These are phyloP conservation scores for Melanogrammus aeglefinus DNA, from an alignment of 2,797 vertebrate genomes.

Conservation along the genomic window DNA sequence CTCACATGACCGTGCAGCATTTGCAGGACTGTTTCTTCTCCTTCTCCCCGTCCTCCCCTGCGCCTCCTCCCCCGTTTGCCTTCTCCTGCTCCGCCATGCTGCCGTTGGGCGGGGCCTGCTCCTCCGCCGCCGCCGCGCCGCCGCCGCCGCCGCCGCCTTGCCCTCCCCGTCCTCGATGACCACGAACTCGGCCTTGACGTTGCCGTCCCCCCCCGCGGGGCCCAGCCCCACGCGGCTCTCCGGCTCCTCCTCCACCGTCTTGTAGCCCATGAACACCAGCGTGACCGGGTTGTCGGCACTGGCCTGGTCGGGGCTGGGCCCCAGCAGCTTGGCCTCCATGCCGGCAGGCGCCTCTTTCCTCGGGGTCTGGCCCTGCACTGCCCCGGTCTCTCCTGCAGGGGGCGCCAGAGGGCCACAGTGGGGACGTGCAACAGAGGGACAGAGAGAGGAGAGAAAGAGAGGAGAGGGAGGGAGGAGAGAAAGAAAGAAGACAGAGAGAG, in stretches of 20 bases:
- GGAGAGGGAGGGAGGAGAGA: conserved; percentile 10
- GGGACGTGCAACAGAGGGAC: conserved; percentile 7
- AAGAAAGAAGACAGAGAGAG: conserved; percentile 33
- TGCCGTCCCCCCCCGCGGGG: conserved; percentile 78
- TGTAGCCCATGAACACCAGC: conserved; percentile 98
- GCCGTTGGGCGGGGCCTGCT: conserved; percentile 82
- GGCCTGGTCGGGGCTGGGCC: conserved; percentile 73
- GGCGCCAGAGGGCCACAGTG: conserved; percentile 44
- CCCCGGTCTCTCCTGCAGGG: conserved; percentile 72
- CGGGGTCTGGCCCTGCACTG: conserved; percentile 73
- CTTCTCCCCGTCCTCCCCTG: conserved; percentile 77
- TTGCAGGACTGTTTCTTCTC: conserved; percentile 92
- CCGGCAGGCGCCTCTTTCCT: conserved; percentile 84
- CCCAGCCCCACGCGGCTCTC: conserved; percentile 82
- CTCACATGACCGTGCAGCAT: conserved; percentile 95
- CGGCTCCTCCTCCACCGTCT: conserved; percentile 87
- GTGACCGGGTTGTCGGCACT: conserved; percentile 90
- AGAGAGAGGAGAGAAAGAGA: conserved; percentile 9
- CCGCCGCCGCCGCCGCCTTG: conserved; percentile 62
- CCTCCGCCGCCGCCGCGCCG: conserved; percentile 64
- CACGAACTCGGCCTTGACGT: conserved; percentile 92
- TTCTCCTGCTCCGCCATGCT: conserved; percentile 77
- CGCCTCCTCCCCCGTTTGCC: conserved; percentile 68
- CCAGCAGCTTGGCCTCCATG: conserved; percentile 80
- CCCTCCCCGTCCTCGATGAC: conserved; percentile 86